Evolutionary conservation across 2,888 invertebrate species (phyloP).

Genomic region (Heteropelma amictum): DNA sequence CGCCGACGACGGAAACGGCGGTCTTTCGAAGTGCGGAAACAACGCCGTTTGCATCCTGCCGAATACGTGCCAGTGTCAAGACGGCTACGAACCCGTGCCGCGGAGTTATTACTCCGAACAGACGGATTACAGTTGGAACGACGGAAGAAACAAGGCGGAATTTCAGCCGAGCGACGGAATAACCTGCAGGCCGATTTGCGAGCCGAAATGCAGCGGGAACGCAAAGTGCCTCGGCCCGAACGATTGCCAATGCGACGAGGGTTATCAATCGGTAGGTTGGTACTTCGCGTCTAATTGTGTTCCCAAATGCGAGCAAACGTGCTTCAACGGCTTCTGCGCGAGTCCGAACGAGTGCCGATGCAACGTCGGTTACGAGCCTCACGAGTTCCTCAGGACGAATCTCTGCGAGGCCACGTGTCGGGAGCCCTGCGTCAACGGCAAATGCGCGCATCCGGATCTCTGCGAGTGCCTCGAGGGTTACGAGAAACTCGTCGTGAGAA

Average conservation of each 20-base stretch:
- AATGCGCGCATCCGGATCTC: constrained; percentile 74
- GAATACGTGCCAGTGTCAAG: constrained; percentile 34
- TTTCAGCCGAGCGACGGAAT: not conserved
- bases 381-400: not conserved
- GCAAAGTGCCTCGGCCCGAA: constrained; percentile 37
- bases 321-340: constrained; percentile 35
- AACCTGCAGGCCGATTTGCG: constrained; percentile 39
- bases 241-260: constrained; percentile 27
- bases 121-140: not conserved
- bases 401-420: constrained; percentile 59
- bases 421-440: constrained; percentile 75
- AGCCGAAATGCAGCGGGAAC: constrained; percentile 25
- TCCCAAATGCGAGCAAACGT: constrained; percentile 41
- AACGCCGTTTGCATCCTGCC: constrained; percentile 30
- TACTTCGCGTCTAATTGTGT: constrained; percentile 16
- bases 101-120: not conserved
- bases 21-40: constrained; percentile 12
- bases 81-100: constrained; percentile 23
- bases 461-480: constrained; percentile 74
- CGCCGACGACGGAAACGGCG: not conserved
- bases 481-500: constrained; percentile 1
- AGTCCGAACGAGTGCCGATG: constrained; percentile 50
- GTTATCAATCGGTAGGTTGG: constrained; percentile 13
- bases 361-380: constrained; percentile 25
- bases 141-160: not conserved